A percentile compares a stretch with the other conserved stretches of the same genome.
phyloP scores from a whole-genome alignment of 2,113 vertebrate genomes.

The Paradoxurus hermaphroditus region DNA sequence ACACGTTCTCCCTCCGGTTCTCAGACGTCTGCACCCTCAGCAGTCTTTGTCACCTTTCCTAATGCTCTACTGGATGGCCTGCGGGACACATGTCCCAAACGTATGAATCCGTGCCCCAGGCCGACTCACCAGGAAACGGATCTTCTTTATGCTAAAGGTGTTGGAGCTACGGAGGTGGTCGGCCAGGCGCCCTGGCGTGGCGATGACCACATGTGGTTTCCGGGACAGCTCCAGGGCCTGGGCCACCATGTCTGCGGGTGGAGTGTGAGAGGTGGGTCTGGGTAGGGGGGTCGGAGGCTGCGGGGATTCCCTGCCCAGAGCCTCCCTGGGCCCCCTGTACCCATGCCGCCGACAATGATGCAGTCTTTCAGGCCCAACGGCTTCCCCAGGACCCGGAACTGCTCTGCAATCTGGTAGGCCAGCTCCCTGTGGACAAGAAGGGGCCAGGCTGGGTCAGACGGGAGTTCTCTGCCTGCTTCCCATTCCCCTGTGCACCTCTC shows the following conservation, averaged over 20 bases:
- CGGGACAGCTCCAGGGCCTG: conserved; percentile 92
- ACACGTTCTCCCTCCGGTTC: not conserved
- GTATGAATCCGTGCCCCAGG: not conserved
- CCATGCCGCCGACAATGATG: conserved; percentile 95
- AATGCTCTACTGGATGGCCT: not conserved
- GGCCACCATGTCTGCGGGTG: conserved; percentile 89
- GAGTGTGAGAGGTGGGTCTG: not conserved
- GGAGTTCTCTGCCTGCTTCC: not conserved
- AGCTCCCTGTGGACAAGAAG: conserved; percentile 86
- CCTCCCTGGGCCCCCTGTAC: conserved; percentile 78
- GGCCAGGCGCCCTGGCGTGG: conserved; percentile 92
- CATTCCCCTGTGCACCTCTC: too few species aligned
- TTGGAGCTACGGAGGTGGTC: conserved; percentile 94
- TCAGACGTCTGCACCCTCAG: not conserved
- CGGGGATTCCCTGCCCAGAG: not conserved
- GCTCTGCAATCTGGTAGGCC: conserved; percentile 96
- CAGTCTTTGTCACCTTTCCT: not conserved
- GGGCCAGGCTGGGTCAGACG: not conserved
- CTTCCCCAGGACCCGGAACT: conserved; percentile 95
- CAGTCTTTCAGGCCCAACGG: conserved; percentile 93
- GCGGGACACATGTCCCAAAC: not conserved
- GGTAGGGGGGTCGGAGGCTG: not conserved
- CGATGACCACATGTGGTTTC: conserved; percentile 93
- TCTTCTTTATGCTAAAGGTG: conserved; percentile 91
- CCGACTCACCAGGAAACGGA: conserved; percentile 88